Percentiles rank a stretch among this genome's conserved stretches.
Conservation (phyloP, 1,140 invertebrate genomes). For the Calosoma granatense region DNA sequence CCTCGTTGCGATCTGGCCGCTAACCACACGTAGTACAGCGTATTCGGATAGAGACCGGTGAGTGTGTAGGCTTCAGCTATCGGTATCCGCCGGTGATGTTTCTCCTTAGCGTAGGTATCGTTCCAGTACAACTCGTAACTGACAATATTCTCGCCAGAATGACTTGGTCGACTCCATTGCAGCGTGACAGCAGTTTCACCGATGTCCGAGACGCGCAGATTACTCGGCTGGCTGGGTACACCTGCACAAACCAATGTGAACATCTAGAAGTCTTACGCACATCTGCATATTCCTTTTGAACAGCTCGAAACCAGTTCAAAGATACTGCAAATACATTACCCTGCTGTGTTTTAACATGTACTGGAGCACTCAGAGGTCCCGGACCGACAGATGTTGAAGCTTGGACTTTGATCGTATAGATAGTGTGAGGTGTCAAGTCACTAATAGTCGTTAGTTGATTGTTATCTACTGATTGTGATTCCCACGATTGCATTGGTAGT, state of each 20-base stretch:
- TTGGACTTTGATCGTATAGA: constrained; percentile 87
- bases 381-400: constrained; percentile 85
- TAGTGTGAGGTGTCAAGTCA: constrained; percentile 75
- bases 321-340: constrained; percentile 44
- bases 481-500: constrained; percentile 79
- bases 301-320: constrained; percentile 13
- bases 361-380: constrained; percentile 80
- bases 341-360: constrained; percentile 94
- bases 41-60: constrained; percentile 85
- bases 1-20: constrained; percentile 84
- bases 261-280: constrained; percentile 10
- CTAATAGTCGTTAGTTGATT: constrained; percentile 88
- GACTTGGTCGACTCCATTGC: constrained; percentile 80
- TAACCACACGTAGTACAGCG: constrained; percentile 91
- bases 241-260: too few species aligned
- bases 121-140: constrained; percentile 97
- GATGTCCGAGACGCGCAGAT: constrained; percentile 71
- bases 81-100: constrained; percentile 60
- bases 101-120: constrained; percentile 81
- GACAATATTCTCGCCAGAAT: constrained; percentile 84
- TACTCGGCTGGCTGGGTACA: constrained; percentile 90
- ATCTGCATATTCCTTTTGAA: not conserved
- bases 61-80: constrained; percentile 78
- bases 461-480: constrained; percentile 85
- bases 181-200: constrained; percentile 76